Evolutionary conservation across 2,888 invertebrate genomes (phyloP), one percentile per base, ranked within the genome.

Genomic region (Anagyrus pseudococci): DNA sequence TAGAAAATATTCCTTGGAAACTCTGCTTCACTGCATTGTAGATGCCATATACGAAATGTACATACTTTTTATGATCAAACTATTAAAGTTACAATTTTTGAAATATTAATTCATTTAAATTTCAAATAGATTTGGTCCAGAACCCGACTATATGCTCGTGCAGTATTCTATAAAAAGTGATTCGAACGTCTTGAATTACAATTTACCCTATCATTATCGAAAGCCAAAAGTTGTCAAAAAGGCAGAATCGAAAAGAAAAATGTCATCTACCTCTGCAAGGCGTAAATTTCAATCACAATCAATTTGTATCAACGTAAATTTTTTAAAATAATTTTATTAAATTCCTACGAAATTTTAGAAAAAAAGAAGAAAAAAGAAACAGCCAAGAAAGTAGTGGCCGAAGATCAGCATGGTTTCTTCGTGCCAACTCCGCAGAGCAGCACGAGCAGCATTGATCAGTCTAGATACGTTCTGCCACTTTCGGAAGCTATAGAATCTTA

Each of bases 11-110:
- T 47, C 44, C 19, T 56, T 33, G 2, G 56, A 59, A 56, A 48
- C 49, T 4, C 57, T 69, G 48, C 63, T 77, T 22, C 53, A 71
- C 25, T 46, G 59, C 25, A 69, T 77, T 37, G 67, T 75, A 1
- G 67, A 72, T 7, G 69, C 73, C 4, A 73, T 73, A 19, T 75
- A 73, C 58, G 54, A 63, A 20, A 71, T 75, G 77, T 76, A 62
- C 62, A 67, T 6, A 19, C 17, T 43, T 43, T 19, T 20, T 54
- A 22, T 22, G 55, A 4, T 2, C 13, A n/a, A n/a, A n/a, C n/a
- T n/a, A n/a, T n/a, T n/a, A n/a, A n/a, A n/a, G n/a, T n/a, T n/a
- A n/a, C n/a, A n/a, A n/a, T n/a, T n/a, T n/a, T 20, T 33, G 19
- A 10, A 2, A 49, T 10, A 17, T 50, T 29, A 15, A 13, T n/a